These are phyloP conservation scores for Coecobrya sp. DNA, from an alignment of 2,888 invertebrate genomes.

Conservation along the genomic window DNA sequence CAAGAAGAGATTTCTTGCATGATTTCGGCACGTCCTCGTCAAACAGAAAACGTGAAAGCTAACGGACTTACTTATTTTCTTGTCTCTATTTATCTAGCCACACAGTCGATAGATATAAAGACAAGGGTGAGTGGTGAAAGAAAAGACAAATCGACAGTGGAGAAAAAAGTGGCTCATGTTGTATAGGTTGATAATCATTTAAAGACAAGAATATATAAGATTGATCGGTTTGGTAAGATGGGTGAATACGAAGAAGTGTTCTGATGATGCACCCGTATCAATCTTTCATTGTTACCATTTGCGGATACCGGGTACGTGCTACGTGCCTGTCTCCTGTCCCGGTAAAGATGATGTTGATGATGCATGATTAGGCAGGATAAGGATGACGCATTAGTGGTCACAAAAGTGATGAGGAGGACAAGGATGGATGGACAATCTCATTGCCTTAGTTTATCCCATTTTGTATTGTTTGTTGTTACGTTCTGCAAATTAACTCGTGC, in stretches of 20 bases:
- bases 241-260: constrained; percentile 11
- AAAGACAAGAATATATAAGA: constrained; percentile 35
- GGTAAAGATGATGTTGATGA: constrained; percentile 35
- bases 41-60: constrained; percentile 39
- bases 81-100: constrained; percentile 30
- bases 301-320: not conserved
- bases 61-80: constrained; percentile 56
- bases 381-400: constrained; percentile 22
- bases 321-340: not conserved
- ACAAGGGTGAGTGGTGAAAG: constrained; percentile 36
- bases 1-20: not conserved
- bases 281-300: constrained; percentile 30
- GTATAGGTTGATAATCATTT: constrained; percentile 10
- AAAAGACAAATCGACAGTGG: constrained; percentile 45
- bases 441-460: constrained; percentile 6
- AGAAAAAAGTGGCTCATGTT: constrained; percentile 36
- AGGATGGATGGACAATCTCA: constrained; percentile 16
- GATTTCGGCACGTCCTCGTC: constrained; percentile 55
- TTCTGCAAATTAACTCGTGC: constrained; percentile 25
- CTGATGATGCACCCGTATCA: constrained; percentile 64
- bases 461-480: not conserved
- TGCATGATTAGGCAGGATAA: constrained; percentile 29
- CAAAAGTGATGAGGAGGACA: constrained; percentile 27
- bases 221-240: constrained; percentile 24
- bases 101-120: not conserved